A percentile compares a stretch with the other conserved stretches of the same genome.
Conservation (phyloP, 2,797 vertebrate species). For the Oreortyx pictus region DNA sequence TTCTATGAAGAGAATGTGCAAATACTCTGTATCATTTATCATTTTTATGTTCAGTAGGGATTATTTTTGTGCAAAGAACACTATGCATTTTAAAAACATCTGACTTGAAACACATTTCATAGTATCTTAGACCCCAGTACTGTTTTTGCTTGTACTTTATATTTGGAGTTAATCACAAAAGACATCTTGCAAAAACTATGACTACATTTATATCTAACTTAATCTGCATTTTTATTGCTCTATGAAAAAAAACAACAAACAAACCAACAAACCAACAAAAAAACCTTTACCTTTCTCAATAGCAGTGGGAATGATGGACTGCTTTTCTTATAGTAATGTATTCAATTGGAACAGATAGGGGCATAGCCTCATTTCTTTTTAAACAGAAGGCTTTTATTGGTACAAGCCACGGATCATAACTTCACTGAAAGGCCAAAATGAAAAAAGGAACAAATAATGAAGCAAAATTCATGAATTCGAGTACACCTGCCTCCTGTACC, state of each 20-base stretch:
- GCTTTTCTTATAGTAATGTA: background rate
- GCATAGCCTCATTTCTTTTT: background rate
- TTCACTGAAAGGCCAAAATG: slow-evolving; percentile 21
- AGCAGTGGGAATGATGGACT: background rate
- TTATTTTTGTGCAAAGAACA: slow-evolving; percentile 52
- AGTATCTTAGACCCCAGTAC: slow-evolving; percentile 13
- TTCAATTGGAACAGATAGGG: slow-evolving; percentile 22
- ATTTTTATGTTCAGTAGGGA: slow-evolving; percentile 62
- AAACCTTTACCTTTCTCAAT: background rate
- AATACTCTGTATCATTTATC: slow-evolving; percentile 45
- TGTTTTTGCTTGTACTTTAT: background rate
- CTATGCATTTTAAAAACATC: slow-evolving; percentile 58
- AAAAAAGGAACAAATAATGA: background rate
- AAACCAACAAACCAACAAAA: too few relatives aligned
- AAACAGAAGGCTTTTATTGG: slow-evolving; percentile 42
- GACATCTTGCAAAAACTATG: background rate
- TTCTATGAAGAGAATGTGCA: slow-evolving; percentile 17
- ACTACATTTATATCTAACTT: background rate
- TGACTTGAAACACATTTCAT: slow-evolving; percentile 54
- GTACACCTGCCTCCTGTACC: slow-evolving; percentile 1
- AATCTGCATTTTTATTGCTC: background rate
- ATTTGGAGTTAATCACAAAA: background rate
- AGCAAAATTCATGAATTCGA: background rate
- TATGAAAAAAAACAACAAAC: background rate
- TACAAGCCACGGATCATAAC: background rate